Conservation (phyloP, 2,797 vertebrate species). For the Phoebastria nigripes region DNA sequence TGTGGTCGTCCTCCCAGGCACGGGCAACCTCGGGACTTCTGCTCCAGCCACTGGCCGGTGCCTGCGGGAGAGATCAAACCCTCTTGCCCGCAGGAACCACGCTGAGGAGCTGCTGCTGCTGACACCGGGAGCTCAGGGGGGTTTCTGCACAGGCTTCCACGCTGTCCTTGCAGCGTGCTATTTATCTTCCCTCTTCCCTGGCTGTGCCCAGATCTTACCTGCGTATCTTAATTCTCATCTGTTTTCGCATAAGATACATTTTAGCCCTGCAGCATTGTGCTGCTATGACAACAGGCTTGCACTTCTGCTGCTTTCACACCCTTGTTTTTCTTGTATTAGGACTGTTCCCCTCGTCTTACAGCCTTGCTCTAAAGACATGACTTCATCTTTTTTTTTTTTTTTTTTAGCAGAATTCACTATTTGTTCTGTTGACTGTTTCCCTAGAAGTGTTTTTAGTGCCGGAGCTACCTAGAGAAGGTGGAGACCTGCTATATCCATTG, state of each 20-base stretch:
- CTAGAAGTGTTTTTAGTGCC: not conserved
- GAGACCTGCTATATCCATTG: not conserved
- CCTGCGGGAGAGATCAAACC: not conserved
- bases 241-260: constrained; percentile 66
- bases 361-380: constrained; percentile 32
- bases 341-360: constrained; percentile 53
- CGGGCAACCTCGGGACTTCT: not conserved
- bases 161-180: not conserved
- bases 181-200: constrained; percentile 4
- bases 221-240: constrained; percentile 66
- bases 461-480: not conserved
- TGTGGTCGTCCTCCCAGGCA: rapidly evolving
- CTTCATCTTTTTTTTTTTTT: not conserved
- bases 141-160: not conserved
- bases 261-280: constrained; percentile 68
- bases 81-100: not conserved
- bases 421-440: not conserved
- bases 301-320: constrained; percentile 64
- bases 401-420: not conserved
- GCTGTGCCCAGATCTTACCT: constrained; percentile 43
- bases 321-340: constrained; percentile 59
- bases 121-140: not conserved
- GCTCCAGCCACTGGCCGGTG: not conserved
- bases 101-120: not conserved
- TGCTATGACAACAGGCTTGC: constrained; percentile 69